These are phyloP conservation scores for Hanleya hanleyi DNA, from an alignment of 2,888 invertebrate species.

Conservation along the genomic window DNA sequence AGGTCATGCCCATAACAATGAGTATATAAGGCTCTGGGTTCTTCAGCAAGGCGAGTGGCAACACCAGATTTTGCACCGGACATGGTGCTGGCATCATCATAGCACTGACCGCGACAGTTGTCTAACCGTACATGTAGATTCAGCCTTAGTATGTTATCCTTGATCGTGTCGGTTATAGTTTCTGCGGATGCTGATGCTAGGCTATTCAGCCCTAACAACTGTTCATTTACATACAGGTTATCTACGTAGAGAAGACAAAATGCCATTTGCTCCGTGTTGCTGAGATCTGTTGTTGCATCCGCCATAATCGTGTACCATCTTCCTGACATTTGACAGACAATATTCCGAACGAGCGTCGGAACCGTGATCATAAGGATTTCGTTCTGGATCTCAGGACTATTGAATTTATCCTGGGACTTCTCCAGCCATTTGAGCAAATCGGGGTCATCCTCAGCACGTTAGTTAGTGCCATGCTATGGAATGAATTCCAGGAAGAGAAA, in stretches of 20 bases:
- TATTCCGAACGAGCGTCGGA: slow-evolving; percentile 22
- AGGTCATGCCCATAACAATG: slow-evolving; percentile 38
- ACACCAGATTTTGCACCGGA: slow-evolving; percentile 35
- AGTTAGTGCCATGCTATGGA: too few relatives aligned
- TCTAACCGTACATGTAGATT: slow-evolving; percentile 30
- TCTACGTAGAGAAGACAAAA: slow-evolving; percentile 36
- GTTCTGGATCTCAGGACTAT: slow-evolving; percentile 42
- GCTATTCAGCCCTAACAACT: slow-evolving; percentile 40
- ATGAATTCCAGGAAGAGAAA: too few relatives aligned
- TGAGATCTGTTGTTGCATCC: slow-evolving; percentile 39
- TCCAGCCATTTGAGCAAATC: slow-evolving; percentile 31
- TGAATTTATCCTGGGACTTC: slow-evolving; percentile 36
- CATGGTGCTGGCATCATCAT: slow-evolving; percentile 42
- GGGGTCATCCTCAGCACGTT: slow-evolving; percentile 26
- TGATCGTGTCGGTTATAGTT: slow-evolving; percentile 27
- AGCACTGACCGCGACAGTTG: slow-evolving; percentile 40
- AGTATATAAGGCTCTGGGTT: slow-evolving; percentile 29
- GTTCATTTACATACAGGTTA: slow-evolving; percentile 36
- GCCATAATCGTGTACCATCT: slow-evolving; percentile 36
- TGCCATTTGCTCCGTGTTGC: slow-evolving; percentile 45
- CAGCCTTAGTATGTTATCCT: slow-evolving; percentile 36
- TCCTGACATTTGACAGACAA: slow-evolving; percentile 18
- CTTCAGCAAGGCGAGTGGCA: slow-evolving; percentile 20
- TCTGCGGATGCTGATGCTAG: slow-evolving; percentile 27
- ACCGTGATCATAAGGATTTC: slow-evolving; percentile 41